Percentiles rank a stretch among this genome's conserved stretches.
phyloP scores from a whole-genome alignment of 1,140 invertebrate species.

The Mamestra configurata region DNA sequence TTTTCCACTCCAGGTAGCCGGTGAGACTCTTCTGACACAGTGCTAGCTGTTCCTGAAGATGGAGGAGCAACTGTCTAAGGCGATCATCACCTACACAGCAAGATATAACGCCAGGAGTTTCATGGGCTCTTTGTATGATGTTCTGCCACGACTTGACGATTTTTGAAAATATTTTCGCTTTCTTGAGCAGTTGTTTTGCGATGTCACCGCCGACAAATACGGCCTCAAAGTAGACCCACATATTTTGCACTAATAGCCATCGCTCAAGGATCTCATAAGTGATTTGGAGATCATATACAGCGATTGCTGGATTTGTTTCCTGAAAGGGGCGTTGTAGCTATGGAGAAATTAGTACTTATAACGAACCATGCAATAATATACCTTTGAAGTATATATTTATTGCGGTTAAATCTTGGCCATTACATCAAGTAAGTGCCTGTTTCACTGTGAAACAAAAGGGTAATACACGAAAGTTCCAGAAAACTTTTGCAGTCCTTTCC shows the following conservation, averaged over 20 bases:
- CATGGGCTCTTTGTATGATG: conserved; percentile 98
- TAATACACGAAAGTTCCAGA: too few relatives aligned
- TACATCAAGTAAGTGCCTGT: too few relatives aligned
- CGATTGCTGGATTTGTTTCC: conserved; percentile 99
- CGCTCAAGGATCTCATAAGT: conserved; percentile 98
- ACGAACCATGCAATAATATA: not conserved
- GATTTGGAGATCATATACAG: conserved; percentile 97
- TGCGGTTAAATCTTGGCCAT: too few relatives aligned
- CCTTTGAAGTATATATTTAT: too few relatives aligned
- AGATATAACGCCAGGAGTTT: conserved; percentile 97
- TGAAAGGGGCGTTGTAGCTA: conserved; percentile 98
- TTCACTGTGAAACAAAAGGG: too few relatives aligned
- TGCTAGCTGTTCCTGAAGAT: conserved; percentile 98
- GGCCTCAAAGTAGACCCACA: conserved; percentile 99
- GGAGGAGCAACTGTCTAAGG: conserved; percentile 96
- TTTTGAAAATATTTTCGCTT: conserved; percentile 97
- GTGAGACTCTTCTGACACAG: conserved; percentile 98
- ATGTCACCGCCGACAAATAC: conserved; percentile 99
- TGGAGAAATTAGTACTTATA: conserved; percentile 29
- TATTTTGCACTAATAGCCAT: conserved; percentile 98
- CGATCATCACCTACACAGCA: conserved; percentile 99
- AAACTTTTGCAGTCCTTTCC: too few relatives aligned
- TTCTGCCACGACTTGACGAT: conserved; percentile 99
- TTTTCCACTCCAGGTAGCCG: conserved; percentile 98
- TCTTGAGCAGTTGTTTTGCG: conserved; percentile 98